Conservation (phyloP, 2,113 vertebrate genomes). For the Marmota flaviventris region DNA sequence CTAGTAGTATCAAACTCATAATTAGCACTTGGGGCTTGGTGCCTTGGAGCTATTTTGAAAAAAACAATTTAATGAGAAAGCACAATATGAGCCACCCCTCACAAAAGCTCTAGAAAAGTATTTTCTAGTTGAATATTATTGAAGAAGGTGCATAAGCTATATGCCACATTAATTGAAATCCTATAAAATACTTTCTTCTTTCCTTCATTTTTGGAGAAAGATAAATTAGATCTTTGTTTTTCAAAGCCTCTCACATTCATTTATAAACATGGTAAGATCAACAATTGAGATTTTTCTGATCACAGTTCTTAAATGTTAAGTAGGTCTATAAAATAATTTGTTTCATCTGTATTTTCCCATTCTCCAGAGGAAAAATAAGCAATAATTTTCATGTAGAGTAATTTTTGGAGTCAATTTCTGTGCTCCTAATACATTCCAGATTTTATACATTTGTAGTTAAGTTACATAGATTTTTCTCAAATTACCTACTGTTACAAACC, state of each 20-base stretch:
- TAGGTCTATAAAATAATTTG: background rate
- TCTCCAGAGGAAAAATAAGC: background rate
- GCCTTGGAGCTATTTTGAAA: conserved; percentile 26
- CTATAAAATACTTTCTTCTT: background rate
- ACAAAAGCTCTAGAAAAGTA: background rate
- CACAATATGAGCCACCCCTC: background rate
- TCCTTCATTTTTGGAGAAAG: background rate
- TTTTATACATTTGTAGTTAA: background rate
- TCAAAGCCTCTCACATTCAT: background rate
- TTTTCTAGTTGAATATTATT: background rate
- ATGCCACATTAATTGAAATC: background rate
- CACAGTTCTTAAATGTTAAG: background rate
- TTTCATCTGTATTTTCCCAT: background rate
- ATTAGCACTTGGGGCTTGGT: background rate
- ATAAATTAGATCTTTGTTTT: background rate
- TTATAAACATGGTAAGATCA: background rate
- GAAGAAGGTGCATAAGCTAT: background rate
- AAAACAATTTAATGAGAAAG: conserved; percentile 17
- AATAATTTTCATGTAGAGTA: background rate
- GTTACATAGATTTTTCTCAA: background rate
- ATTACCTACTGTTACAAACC: background rate
- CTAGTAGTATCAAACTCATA: background rate
- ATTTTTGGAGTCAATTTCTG: background rate
- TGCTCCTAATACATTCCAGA: background rate
- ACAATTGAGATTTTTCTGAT: background rate